Base-by-base conservation (phyloP, 2,888 invertebrate genomes). In the Acrocera orbiculus region DNA sequence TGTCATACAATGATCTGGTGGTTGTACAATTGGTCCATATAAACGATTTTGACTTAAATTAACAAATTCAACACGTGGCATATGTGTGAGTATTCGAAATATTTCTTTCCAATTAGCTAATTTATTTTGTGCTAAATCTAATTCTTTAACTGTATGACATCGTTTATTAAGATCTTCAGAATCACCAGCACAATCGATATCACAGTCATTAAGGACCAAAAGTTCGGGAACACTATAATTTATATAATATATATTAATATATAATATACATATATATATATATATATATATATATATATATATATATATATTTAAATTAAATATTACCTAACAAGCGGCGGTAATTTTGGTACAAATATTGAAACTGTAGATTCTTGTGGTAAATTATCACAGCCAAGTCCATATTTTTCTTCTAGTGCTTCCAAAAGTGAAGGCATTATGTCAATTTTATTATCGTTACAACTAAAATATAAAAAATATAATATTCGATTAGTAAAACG, bases 91-190 rank as follows among this genome's bases (percentile, higher is more conserved):
- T 49, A 93, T 82, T 39, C 75, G 76, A 54, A 89, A 80, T 16
- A 93, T 85, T 69, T 93, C 89, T 46, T 73, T 69, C 89, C 92
- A 90, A 50, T 82, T 75, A 39, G 75, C 73, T 15, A 93, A 69
- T 54, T 81, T 79, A 60, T 95, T 95, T 55, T 90, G 85, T 25
- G 92, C 89, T 47, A 95, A 67, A 58, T 95, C 93, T 45, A 93
- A 67, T 58, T 93, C 93, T 46, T 83, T 78, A n/a, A 93, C 90
- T 47, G 80, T 76, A 33, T 78, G 76, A 55, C 86, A 89, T 56
- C 83, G 83, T 46, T 76, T 78, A 24, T 77, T 73, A 35, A 89
- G 66, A 40, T 72, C 75, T 40, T 76, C 71, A 33, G 79, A 76
- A 53, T 81, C 80, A 16, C 92, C 92, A 27, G 89, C 87, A 50